Evolutionary conservation across 2,797 vertebrate genomes (phyloP), one percentile per base, ranked within the genome.

Genomic region (Moxostoma hubbsi): DNA sequence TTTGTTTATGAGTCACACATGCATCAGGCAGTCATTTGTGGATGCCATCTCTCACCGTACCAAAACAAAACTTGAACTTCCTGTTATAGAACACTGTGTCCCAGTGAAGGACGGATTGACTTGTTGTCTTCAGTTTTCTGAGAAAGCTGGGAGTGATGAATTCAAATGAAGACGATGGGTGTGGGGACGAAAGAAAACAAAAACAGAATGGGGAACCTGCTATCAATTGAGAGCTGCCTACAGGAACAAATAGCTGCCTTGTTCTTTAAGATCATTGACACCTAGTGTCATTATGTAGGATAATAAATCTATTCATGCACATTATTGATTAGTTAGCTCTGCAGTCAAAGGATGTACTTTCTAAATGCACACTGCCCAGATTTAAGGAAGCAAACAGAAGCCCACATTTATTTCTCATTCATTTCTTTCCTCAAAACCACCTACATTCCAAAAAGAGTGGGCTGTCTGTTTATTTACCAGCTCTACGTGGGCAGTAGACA

Each of bases 81-180:
- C 80, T 82, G 10, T 51, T 70, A 43, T 82, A 64, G 88, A 85
- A 91, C 88, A 85, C 69, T 54, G 81, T 91, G 90, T 92, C 81
- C 85, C 80, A 55, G 77, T 58, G 51, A 55, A 75, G 62, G 49
- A 67, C 66, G 79, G 62, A 55, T 74, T 75, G 78, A 64, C 73
- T 13, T 80, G 49, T 58, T 62, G 24, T 86, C 72, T 64, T 69
- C 73, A 66, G 81, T 79, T 83, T 75, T 84, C 83, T 69, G 72
- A 62, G 76, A 70, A 73, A 51, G 53, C 47, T 75, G 49, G 47
- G 49, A 51, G 61, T 36, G 36, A 36, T 36, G 36, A 36, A 36
- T 36, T 36, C 36, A 36, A 36, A 36, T 36, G 36, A 36, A 36
- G 36, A 36, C 36, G 36, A 36, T 36, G 36, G 36, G 36, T 36